phyloP scores from a whole-genome alignment of 2,797 vertebrate species.

The Danionella dracula region DNA sequence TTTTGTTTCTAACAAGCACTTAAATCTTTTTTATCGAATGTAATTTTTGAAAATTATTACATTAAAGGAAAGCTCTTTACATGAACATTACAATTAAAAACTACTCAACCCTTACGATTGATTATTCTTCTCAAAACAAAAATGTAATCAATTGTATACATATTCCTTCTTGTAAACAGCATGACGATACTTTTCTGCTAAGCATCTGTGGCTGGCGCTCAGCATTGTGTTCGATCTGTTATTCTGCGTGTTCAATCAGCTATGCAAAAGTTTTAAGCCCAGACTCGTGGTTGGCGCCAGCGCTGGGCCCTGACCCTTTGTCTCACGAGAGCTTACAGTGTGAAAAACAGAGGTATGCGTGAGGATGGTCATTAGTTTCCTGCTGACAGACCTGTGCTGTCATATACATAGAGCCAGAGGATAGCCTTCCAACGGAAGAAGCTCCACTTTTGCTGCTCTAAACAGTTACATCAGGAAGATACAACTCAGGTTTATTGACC shows the following conservation, averaged over 20 bases:
- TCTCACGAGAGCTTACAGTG: slow-evolving; percentile 56
- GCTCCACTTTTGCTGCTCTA: not conserved
- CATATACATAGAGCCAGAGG: not conserved
- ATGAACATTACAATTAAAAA: no score
- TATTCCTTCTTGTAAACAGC: not conserved
- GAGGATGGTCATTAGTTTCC: slow-evolving; percentile 61
- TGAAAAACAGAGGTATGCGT: slow-evolving; percentile 62
- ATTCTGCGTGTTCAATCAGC: slow-evolving; percentile 80
- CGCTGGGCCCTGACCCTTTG: slow-evolving; percentile 61
- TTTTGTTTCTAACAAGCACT: no score
- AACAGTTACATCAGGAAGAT: not conserved
- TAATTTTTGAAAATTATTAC: no score
- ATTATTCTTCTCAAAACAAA: no score
- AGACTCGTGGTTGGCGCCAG: slow-evolving; percentile 57
- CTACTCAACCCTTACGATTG: no score
- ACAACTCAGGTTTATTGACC: no score
- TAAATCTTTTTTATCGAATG: no score
- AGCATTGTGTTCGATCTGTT: slow-evolving; percentile 53
- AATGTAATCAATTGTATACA: no score
- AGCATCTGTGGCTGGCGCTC: slow-evolving; percentile 43
- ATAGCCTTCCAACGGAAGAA: not conserved
- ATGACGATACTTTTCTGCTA: slow-evolving; percentile 2
- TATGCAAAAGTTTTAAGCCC: slow-evolving; percentile 71
- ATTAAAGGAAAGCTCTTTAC: no score
- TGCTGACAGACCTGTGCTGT: slow-evolving; percentile 47